Evolutionary conservation across 2,888 invertebrate species (phyloP).

Genomic region (Cheilosia pagana): DNA sequence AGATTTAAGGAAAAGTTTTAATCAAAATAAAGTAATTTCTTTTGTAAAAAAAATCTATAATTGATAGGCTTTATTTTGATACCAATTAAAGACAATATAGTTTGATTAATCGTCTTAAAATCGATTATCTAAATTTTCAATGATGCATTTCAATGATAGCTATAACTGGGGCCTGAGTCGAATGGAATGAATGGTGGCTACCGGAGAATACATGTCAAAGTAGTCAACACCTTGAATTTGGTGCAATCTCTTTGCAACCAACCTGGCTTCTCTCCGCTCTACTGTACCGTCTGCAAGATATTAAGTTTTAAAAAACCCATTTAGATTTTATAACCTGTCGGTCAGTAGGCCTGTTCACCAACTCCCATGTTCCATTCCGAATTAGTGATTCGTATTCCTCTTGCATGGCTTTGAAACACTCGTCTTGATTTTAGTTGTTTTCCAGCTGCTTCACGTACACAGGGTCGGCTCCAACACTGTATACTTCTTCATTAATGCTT

Average conservation of each 20-base stretch:
- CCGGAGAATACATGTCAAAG: constrained; percentile 38
- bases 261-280: constrained; percentile 29
- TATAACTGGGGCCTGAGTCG: too few relatives aligned
- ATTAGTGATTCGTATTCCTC: constrained; percentile 39
- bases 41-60: too few relatives aligned
- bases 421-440: constrained; percentile 6
- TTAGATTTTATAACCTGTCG: constrained; percentile 38
- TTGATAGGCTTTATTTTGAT: too few relatives aligned
- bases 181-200: constrained; percentile 38
- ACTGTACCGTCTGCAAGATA: constrained; percentile 26
- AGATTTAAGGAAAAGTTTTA: too few relatives aligned
- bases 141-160: too few relatives aligned
- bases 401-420: constrained; percentile 34
- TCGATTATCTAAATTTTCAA: too few relatives aligned
- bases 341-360: constrained; percentile 29
- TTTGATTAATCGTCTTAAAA: too few relatives aligned
- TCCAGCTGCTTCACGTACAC: constrained; percentile 23
- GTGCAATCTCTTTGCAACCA: constrained; percentile 28
- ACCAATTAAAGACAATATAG: too few relatives aligned
- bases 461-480: not conserved
- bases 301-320: constrained; percentile 50
- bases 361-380: constrained; percentile 20
- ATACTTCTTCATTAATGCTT: not conserved
- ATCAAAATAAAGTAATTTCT: too few relatives aligned
- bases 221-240: constrained; percentile 36